Base-by-base conservation (phyloP, 1,140 invertebrate species). In the Battus philenor region DNA sequence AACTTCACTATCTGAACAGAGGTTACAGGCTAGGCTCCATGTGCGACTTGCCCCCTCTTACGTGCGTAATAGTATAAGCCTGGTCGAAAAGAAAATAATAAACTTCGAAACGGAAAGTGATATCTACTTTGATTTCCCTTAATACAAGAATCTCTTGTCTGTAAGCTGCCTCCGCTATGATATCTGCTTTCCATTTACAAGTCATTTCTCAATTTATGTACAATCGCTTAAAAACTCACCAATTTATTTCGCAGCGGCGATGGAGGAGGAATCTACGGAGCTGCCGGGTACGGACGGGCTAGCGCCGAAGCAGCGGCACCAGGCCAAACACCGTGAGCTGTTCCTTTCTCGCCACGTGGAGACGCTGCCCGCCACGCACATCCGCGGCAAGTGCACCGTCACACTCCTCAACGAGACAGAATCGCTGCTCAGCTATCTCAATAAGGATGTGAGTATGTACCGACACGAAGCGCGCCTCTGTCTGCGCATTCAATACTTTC, bases 341-440 rank as follows among this genome's bases (percentile, higher is more conserved):
- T 99, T 99, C 88, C 89, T 99, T 30, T 98, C 98, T 4, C 91
- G 98, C 55, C 97, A 99, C 88, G 95, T 99, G 49, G 98, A 99
- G 88, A 99, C 96, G 15, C 90, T 99, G 72, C 97, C 98, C 26
- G 98, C 98, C 34, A 99, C 97, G 41, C 96, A 98, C 87, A 99
- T 99, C 68, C 91, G 98, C 68, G 98, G 98, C 72, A 99, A 99
- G 90, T 99, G 98, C 89, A 94, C 94, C 52, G 98, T 99, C 53
- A 98, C 97, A 39, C 89, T 99, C 45, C 92, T 99, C 76, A 99
- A 99, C 88, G 98, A 99, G 90, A 98, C 97, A 33, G 98, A 99
- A 89, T 95, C 95, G 56, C 89, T 98, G 60, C 88, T 93, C 62
- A 97, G 95, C 78, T 99, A 99, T 89, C 90, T 99, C 56, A 96